Evolutionary conservation across 2,888 invertebrate species (phyloP).

Genomic region (Melanchra persicariae): DNA sequence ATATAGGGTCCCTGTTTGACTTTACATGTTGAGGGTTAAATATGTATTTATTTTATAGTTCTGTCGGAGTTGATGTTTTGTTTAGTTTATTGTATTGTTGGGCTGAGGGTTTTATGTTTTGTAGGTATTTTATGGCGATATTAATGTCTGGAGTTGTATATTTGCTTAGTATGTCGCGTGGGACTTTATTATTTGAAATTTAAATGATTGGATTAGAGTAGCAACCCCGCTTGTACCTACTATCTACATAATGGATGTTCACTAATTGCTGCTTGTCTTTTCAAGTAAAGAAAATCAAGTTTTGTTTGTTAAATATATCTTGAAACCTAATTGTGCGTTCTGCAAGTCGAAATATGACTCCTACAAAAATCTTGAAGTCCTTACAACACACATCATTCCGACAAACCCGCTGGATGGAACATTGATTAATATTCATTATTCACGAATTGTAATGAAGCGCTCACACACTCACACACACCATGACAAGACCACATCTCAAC

Average conservation of each 20-base stretch:
- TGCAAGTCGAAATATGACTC: not conserved
- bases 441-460: slow-evolving; percentile 50
- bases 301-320: no score
- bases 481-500: slow-evolving; percentile 15
- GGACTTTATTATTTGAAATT: not conserved
- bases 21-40: slow-evolving; percentile 48
- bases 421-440: slow-evolving; percentile 62
- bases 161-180: not conserved
- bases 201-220: not conserved
- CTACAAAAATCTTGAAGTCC: not conserved
- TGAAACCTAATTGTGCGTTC: no score
- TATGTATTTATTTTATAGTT: slow-evolving; percentile 51
- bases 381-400: slow-evolving; percentile 10
- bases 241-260: no score
- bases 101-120: slow-evolving; percentile 5
- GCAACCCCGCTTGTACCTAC: no score
- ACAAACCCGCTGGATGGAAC: not conserved
- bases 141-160: not conserved
- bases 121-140: not conserved
- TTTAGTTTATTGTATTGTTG: slow-evolving; percentile 14
- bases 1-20: slow-evolving; percentile 46
- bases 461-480: not conserved
- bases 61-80: slow-evolving; percentile 26
- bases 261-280: no score
- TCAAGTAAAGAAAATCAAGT: no score